phyloP scores from a whole-genome alignment of 2,113 vertebrate genomes.

The Neotragus moschatus region DNA sequence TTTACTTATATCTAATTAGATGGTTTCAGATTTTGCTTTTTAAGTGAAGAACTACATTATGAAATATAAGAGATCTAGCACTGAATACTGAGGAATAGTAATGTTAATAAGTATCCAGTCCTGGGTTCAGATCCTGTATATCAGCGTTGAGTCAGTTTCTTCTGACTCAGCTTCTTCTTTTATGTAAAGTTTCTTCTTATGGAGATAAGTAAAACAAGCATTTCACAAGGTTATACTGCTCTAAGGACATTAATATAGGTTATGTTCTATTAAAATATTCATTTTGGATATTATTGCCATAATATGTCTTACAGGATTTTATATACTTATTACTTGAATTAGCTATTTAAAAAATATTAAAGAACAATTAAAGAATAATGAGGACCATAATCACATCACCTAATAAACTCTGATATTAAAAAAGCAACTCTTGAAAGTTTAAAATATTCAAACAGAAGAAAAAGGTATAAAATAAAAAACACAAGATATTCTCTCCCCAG shows the following conservation, averaged over 20 bases:
- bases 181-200: too few species aligned
- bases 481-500: not conserved
- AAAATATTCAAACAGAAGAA: not conserved
- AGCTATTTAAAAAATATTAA: not conserved
- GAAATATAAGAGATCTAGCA: not conserved
- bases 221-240: not conserved
- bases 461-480: not conserved
- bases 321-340: not conserved
- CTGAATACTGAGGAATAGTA: not conserved
- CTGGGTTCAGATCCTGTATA: not conserved
- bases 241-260: not conserved
- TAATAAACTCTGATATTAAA: not conserved
- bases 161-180: conserved; percentile 5
- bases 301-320: not conserved
- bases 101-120: not conserved
- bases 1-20: not conserved
- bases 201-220: not conserved
- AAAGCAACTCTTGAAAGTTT: not conserved
- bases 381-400: not conserved
- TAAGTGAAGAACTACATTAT: not conserved
- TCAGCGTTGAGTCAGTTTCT: not conserved
- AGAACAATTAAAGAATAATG: not conserved
- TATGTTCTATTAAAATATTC: not conserved
- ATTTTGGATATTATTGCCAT: not conserved
- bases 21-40: not conserved